Base-by-base conservation (phyloP, 2,797 vertebrate species). In the Syngnathus rostellatus region DNA sequence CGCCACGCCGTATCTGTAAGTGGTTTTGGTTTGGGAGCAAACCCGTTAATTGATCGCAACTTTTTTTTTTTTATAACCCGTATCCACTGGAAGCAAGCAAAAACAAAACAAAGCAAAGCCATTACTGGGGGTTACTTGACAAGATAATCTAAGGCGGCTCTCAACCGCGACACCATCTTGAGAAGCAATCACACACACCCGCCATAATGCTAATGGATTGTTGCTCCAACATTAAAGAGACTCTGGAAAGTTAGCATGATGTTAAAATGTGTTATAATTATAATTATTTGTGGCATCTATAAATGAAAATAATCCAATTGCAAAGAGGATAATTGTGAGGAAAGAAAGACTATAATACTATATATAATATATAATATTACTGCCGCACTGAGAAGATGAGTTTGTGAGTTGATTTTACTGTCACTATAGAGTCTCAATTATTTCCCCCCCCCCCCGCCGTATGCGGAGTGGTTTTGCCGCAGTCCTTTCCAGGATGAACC, bases 71-170 rank as follows among this genome's bases (percentile, higher is more conserved):
- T 51, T 21, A 14, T 51, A 39, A 11, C 21, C 48, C 46, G 9
- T 40, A 39, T 53, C 37, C 63, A 4, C 39, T n/a, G n/a, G 37
- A 53, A 51, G 48, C 46, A 64, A 64, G 25, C 37, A n/a, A 53
- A 53, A 64, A 17, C 37, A n/a, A 53, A 53, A 64, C 46, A 53
- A 53, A 64, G 53, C 37, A 38, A 64, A 64, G 31, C 31, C 25
- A 40, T 51, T 53, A 51, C 40, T 38, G 48, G 37, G 48, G 48
- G 40, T 51, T 64, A 64, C 19, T n/a, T 50, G 31, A 53, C 37
- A 40, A 53, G n/a, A 37, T 64, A 53, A 64, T 64, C 46, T 51
- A n/a, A 53, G 48, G 37, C 63, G 48, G 37, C 63, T 16, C 23
- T 2, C 12, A 38, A 63, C 8, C 14, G 11, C 37, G 48, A 53